A percentile compares a stretch with the other conserved stretches of the same genome.
Evolutionary conservation across 2,113 vertebrate species (phyloP).

Genomic region (Aleadryas rufinucha): DNA sequence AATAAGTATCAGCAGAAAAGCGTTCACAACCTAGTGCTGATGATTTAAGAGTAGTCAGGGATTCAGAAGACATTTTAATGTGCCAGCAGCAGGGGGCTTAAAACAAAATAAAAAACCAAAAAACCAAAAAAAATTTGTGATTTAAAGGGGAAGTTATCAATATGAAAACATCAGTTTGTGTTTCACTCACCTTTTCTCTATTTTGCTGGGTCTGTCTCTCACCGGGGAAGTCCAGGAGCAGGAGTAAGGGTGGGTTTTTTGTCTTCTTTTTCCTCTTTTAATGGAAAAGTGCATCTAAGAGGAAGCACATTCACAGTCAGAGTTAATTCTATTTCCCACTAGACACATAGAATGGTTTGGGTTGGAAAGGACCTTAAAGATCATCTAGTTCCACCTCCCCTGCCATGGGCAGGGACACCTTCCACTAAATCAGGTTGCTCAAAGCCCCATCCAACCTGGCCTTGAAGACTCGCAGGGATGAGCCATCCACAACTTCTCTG

Average conservation of each 20-base stretch:
- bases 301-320: not conserved
- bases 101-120: not conserved
- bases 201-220: not conserved
- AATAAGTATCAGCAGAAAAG: constrained; percentile 54
- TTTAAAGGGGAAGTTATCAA: constrained; percentile 32
- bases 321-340: not conserved
- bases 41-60: constrained; percentile 54
- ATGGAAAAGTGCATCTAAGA: not conserved
- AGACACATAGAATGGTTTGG: not conserved
- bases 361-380: not conserved
- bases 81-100: constrained; percentile 36
- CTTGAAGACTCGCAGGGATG: not conserved
- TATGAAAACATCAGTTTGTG: not conserved
- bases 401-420: not conserved
- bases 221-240: not conserved
- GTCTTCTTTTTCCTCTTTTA: not conserved
- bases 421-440: not conserved
- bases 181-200: not conserved
- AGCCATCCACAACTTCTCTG: not conserved
- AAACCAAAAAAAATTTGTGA: not conserved
- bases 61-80: constrained; percentile 46
- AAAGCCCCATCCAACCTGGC: not conserved
- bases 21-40: constrained; percentile 18
- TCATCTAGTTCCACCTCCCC: not conserved
- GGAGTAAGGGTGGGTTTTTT: rapidly evolving